A percentile compares a stretch with the other conserved stretches of the same genome.
These are phyloP conservation scores for Pterocles burchelli DNA, from an alignment of 2,113 vertebrate species.

Conservation along the genomic window DNA sequence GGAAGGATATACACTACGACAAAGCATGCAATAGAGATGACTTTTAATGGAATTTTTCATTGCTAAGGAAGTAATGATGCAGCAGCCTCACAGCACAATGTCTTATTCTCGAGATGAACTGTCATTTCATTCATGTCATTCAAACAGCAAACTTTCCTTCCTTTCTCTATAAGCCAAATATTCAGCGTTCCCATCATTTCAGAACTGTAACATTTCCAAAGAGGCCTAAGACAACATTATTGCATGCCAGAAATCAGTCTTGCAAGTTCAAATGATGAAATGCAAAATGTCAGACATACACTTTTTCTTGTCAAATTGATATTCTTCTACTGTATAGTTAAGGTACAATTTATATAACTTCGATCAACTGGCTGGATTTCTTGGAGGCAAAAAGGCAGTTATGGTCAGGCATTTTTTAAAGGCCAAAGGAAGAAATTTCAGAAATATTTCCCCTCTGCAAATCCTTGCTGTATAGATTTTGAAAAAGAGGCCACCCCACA, in stretches of 20 bases:
- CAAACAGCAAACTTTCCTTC: constrained; percentile 43
- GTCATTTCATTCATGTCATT: constrained; percentile 68
- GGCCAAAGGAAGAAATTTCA: background rate
- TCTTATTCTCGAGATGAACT: constrained; percentile 54
- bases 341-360: constrained; percentile 13
- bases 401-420: background rate
- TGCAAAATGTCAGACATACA: constrained; percentile 57
- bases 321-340: constrained; percentile 27
- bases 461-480: background rate
- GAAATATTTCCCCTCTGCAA: background rate
- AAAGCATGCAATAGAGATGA: constrained; percentile 11
- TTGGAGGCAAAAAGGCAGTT: background rate
- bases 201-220: constrained; percentile 47
- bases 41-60: constrained; percentile 67
- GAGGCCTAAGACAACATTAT: constrained; percentile 59
- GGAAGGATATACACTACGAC: background rate
- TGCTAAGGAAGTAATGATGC: constrained; percentile 58
- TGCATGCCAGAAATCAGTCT: constrained; percentile 65
- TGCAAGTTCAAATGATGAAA: constrained; percentile 62
- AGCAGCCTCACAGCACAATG: constrained; percentile 40
- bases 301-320: constrained; percentile 65
- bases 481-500: background rate
- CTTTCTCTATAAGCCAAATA: constrained; percentile 44
- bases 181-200: constrained; percentile 37
- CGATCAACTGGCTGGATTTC: constrained; percentile 18